phyloP scores from a whole-genome alignment of 2,888 invertebrate species.

The Lumbricus terrestris region DNA sequence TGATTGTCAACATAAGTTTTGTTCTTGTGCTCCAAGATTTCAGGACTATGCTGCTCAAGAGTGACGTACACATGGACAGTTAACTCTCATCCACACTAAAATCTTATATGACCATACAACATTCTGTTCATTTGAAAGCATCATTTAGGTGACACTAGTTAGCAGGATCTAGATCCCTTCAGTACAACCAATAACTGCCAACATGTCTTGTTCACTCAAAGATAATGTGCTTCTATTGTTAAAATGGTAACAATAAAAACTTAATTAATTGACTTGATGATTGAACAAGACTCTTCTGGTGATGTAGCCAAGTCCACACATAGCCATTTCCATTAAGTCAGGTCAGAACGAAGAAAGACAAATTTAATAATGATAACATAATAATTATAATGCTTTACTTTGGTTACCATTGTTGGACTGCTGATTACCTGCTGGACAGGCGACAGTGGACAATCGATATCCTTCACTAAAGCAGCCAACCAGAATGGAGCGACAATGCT shows the following conservation, averaged over 20 bases:
- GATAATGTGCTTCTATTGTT: too few relatives aligned
- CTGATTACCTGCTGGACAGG: not conserved
- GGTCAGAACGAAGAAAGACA: not conserved
- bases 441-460: not conserved
- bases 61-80: not conserved
- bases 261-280: too few relatives aligned
- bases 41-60: not conserved
- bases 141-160: too few relatives aligned
- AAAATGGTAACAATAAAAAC: too few relatives aligned
- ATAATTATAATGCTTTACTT: not conserved
- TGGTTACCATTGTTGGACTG: not conserved
- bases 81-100: not conserved
- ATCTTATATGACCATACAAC: not conserved
- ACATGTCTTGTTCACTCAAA: too few relatives aligned
- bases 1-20: not conserved
- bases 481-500: not conserved
- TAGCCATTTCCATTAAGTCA: not conserved
- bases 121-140: too few relatives aligned
- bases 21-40: not conserved
- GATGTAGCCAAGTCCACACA: not conserved
- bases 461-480: not conserved
- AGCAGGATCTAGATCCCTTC: too few relatives aligned
- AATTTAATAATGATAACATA: not conserved
- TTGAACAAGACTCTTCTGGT: not conserved
- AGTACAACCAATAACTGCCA: too few relatives aligned